Evolutionary conservation across 2,113 vertebrate species (phyloP).

Genomic region (Psammodynastes pulverulentus): DNA sequence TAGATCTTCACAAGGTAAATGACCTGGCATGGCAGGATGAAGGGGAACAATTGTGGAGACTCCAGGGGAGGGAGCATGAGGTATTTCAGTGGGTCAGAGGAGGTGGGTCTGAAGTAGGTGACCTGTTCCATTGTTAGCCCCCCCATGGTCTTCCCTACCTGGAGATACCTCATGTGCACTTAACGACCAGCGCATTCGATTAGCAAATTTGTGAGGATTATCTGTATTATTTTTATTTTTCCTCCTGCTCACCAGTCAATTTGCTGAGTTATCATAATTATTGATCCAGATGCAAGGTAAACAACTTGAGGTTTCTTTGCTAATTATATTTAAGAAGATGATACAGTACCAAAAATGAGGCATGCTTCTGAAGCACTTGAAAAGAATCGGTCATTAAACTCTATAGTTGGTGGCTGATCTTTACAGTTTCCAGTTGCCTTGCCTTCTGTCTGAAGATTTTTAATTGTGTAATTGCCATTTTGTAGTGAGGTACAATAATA

Average conservation of each 20-base stretch:
- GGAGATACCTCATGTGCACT: too few relatives aligned
- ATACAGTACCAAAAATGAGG: background rate
- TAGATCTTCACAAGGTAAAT: too few relatives aligned
- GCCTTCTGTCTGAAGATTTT: background rate
- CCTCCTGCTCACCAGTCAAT: background rate
- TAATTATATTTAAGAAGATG: background rate
- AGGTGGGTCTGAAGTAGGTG: too few relatives aligned
- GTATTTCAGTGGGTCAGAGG: too few relatives aligned
- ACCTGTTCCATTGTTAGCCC: too few relatives aligned
- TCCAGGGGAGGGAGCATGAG: too few relatives aligned
- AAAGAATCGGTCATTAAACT: background rate
- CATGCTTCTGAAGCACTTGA: background rate
- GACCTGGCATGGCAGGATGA: too few relatives aligned
- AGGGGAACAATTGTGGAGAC: too few relatives aligned
- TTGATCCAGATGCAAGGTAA: conserved; percentile 40
- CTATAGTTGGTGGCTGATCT: background rate
- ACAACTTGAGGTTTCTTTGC: background rate
- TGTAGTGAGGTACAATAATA: background rate
- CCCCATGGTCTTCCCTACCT: too few relatives aligned
- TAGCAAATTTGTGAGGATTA: too few relatives aligned
- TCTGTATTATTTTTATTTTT: conserved; percentile 14
- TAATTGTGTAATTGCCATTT: background rate
- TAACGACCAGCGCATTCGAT: too few relatives aligned
- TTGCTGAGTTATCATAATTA: conserved; percentile 51
- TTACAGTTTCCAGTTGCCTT: background rate